A percentile compares a stretch with the other conserved stretches of the same genome.
Conservation (phyloP, 2,888 invertebrate species). For the Gymnosoma rotundatum region DNA sequence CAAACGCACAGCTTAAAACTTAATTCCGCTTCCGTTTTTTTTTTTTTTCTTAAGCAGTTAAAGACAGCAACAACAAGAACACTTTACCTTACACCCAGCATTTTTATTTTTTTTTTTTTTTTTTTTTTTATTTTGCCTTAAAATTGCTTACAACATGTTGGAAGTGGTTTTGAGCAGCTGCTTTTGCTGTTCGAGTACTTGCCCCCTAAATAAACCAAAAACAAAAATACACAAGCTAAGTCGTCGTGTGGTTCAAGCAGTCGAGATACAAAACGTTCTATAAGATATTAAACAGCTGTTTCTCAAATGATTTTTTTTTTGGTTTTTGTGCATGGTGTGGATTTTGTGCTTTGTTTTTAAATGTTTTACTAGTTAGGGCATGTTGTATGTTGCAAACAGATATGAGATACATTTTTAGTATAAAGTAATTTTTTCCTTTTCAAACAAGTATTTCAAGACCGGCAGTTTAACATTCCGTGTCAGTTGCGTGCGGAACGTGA, state of each 20-base stretch:
- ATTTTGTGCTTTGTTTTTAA: not conserved
- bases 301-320: not conserved
- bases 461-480: slow-evolving; percentile 72
- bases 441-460: slow-evolving; percentile 75
- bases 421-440: slow-evolving; percentile 46
- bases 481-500: slow-evolving; percentile 80
- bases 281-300: slow-evolving; percentile 60
- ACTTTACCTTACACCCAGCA: not conserved
- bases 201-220: slow-evolving; percentile 38
- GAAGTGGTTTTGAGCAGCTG: slow-evolving; percentile 35
- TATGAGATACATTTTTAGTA: slow-evolving; percentile 40
- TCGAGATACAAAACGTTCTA: slow-evolving; percentile 41
- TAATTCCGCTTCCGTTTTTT: slow-evolving; percentile 69
- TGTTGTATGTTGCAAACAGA: slow-evolving; percentile 41
- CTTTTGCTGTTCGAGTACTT: slow-evolving; percentile 42
- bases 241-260: slow-evolving; percentile 15
- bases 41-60: slow-evolving; percentile 55
- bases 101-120: too few species aligned
- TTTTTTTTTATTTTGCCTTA: too few species aligned
- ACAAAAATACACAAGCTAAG: slow-evolving; percentile 12
- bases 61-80: slow-evolving; percentile 18
- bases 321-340: not conserved
- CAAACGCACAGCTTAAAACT: slow-evolving; percentile 29
- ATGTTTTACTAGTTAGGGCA: slow-evolving; percentile 12
- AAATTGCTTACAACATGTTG: slow-evolving; percentile 32